Conservation (phyloP, 2,888 invertebrate species). For the Ornithoptera priamus region DNA sequence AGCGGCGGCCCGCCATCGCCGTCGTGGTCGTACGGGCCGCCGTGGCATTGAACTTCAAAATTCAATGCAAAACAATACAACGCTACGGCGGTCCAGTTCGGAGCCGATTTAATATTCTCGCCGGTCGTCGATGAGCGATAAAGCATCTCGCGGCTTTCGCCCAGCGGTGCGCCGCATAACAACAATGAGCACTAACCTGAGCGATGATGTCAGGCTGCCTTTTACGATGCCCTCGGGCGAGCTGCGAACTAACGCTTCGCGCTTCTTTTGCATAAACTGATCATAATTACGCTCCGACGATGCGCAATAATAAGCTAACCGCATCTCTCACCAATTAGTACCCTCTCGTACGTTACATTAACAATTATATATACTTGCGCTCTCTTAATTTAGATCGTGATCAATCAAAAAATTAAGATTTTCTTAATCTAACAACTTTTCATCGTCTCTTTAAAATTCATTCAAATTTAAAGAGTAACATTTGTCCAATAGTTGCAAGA, state of each 20-base stretch:
- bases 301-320: conserved; percentile 14
- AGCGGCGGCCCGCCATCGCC: conserved; percentile 56
- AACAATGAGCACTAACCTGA: conserved; percentile 66
- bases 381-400: neutral
- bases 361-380: neutral
- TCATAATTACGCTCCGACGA: conserved; percentile 27
- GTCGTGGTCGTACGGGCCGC: conserved; percentile 53
- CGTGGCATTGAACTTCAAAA: conserved; percentile 70
- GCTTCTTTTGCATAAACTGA: conserved; percentile 35
- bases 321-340: conserved; percentile 18
- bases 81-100: conserved; percentile 48
- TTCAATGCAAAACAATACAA: conserved; percentile 45
- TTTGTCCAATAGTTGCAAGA: no score
- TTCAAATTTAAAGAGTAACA: no score
- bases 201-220: conserved; percentile 76
- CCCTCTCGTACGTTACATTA: neutral
- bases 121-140: conserved; percentile 53
- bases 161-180: conserved; percentile 54
- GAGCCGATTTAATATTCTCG: conserved; percentile 60
- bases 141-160: conserved; percentile 65
- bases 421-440: no score
- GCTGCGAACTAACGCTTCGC: conserved; percentile 58
- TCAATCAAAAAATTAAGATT: no score
- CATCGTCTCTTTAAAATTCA: no score
- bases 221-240: conserved; percentile 47